Evolutionary conservation across 2,797 vertebrate species (phyloP).

Genomic region (Acridotheres tristis): DNA sequence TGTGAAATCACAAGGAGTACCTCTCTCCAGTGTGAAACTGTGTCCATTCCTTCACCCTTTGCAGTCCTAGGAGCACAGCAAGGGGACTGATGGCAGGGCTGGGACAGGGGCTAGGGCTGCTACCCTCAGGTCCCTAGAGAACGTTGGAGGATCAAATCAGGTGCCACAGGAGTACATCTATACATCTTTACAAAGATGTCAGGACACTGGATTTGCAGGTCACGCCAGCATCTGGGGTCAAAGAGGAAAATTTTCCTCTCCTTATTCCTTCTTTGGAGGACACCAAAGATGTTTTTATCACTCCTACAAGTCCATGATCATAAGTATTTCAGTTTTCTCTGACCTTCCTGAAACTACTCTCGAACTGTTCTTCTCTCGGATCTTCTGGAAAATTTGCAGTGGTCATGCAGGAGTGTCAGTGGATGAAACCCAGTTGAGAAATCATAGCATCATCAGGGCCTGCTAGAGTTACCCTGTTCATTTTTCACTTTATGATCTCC

Average conservation of each 20-base stretch:
- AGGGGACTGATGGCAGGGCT: neutral
- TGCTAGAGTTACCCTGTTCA: neutral
- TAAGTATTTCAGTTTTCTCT: neutral
- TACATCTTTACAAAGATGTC: neutral
- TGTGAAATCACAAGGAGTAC: neutral
- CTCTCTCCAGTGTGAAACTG: neutral
- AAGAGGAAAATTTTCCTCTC: neutral
- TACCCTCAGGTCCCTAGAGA: neutral
- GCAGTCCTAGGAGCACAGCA: neutral
- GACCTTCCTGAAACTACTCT: neutral
- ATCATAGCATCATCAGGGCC: neutral
- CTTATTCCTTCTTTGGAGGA: neutral
- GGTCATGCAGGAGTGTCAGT: neutral
- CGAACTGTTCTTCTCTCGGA: neutral
- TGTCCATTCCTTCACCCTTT: neutral
- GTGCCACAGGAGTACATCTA: neutral
- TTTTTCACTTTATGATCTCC: neutral
- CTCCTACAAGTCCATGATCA: rapidly evolving
- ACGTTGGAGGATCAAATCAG: neutral
- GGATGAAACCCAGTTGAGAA: neutral
- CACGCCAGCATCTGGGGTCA: neutral
- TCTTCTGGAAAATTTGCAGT: neutral
- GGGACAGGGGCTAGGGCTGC: neutral
- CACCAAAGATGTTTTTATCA: neutral
- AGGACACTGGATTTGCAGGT: neutral